A percentile compares a stretch with the other conserved stretches of the same genome.
Evolutionary conservation across 2,113 vertebrate genomes (phyloP).

Genomic region (Ploceus nigricollis): DNA sequence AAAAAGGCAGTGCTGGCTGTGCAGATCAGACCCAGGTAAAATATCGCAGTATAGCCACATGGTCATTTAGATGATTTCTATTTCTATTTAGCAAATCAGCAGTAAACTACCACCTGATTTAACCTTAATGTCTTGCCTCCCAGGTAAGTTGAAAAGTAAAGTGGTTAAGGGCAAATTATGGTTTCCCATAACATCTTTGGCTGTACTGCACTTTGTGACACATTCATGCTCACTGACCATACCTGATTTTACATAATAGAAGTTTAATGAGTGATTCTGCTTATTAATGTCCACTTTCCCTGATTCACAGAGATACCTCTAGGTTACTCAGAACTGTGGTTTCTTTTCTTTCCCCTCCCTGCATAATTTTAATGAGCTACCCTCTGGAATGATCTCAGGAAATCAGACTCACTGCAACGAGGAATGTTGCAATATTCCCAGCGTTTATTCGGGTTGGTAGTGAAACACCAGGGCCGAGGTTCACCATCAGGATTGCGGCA

Average conservation of each 20-base stretch:
- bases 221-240: background rate
- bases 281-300: background rate
- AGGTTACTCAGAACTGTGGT: background rate
- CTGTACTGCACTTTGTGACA: background rate
- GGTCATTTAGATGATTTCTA: background rate
- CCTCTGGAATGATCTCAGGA: background rate
- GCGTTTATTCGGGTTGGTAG: constrained; percentile 76
- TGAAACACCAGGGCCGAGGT: constrained; percentile 91
- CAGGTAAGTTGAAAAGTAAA: background rate
- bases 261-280: background rate
- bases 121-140: background rate
- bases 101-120: background rate
- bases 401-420: constrained; percentile 80
- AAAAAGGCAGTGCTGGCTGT: background rate
- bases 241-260: background rate
- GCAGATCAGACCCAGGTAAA: background rate
- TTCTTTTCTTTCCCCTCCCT: background rate
- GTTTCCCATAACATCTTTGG: background rate
- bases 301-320: background rate
- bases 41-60: background rate
- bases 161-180: background rate
- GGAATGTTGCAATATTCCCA: constrained; percentile 91
- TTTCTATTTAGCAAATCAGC: background rate
- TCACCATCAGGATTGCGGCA: constrained; percentile 95
- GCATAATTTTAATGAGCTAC: background rate